Evolutionary conservation across 2,113 vertebrate genomes (phyloP), one percentile per base, ranked within the genome.

Genomic region (Cromileptes altivelis): DNA sequence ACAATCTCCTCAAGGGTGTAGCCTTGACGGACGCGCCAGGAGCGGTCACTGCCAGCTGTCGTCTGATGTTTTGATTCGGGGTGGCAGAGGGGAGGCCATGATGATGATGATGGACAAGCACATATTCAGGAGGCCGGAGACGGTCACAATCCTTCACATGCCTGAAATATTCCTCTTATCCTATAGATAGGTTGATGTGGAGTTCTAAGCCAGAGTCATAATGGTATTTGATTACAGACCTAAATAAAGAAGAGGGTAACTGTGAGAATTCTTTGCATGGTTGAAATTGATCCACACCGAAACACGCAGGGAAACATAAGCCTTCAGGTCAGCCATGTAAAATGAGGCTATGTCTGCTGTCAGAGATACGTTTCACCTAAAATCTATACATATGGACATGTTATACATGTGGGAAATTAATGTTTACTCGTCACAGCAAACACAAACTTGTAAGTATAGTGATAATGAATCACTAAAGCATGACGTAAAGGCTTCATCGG

Each of bases 1-100:
- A 27, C 58, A 27, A 23, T 58, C 71, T 77, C 23, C 75, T 80
- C 50, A 17, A 70, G 85, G 78, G 45, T 55, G 71, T 7, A 68
- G 83, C 72, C 78, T 70, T 45, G 68, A 82, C 75, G 55, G 74
- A 73, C 61, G 3, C 4, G 50, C 33, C 70, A 17, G 53, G 72
- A 25, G 55, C 13, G 64, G 67, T n/a, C 30, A 61, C 1, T 57
- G 75, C 88, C 91, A 88, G 85, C 82, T 92, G 91, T 72, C 70
- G 0, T 70, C 79, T 56, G 52, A 85, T 92, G 86, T 87, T 92
- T 83, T 76, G 65, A 85, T 87, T 79, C 11, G 21, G n/a, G 2
- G 17, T 14, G 57, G 30, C 53, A 62, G 53, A 62, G 57, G 18
- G 47, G n/a, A 60, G 62, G 73, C 73, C 65, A 6, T 47, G 37